Percentiles rank a stretch among this genome's conserved stretches.
phyloP scores from a whole-genome alignment of 2,113 vertebrate species.

The Rousettus leschenaultii region DNA sequence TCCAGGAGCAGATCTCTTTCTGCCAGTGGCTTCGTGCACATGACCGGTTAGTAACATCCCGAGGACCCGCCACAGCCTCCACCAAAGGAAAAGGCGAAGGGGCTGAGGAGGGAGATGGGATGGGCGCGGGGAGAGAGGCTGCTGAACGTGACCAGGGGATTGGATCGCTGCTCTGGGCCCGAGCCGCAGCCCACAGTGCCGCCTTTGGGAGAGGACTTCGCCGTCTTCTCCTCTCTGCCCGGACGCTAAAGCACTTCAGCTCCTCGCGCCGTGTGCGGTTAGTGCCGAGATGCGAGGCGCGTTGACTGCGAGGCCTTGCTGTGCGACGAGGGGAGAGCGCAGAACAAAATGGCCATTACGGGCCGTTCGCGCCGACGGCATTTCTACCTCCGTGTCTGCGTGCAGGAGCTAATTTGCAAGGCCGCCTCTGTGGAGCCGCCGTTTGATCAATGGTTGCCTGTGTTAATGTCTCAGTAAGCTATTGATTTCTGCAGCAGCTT shows the following conservation, averaged over 20 bases:
- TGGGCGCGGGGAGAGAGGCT: not conserved
- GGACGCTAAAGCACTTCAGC: not conserved
- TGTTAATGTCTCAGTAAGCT: slow-evolving; percentile 94
- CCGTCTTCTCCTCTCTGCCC: not conserved
- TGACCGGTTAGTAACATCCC: rapidly evolving
- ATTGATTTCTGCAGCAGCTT: slow-evolving; percentile 93
- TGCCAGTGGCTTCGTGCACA: rapidly evolving
- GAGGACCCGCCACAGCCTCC: rapidly evolving
- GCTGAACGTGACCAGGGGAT: not conserved
- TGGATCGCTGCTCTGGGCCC: not conserved
- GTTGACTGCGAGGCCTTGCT: slow-evolving; percentile 65
- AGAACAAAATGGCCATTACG: slow-evolving; percentile 72
- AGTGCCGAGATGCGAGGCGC: not conserved
- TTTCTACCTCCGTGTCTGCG: slow-evolving; percentile 83
- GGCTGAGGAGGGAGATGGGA: not conserved
- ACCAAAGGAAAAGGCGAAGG: not conserved
- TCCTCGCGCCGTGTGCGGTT: not conserved
- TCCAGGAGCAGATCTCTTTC: not conserved
- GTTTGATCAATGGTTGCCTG: slow-evolving; percentile 92
- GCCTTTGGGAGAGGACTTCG: not conserved
- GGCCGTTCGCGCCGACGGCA: slow-evolving; percentile 74
- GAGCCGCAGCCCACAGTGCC: not conserved
- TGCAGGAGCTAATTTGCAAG: slow-evolving; percentile 87
- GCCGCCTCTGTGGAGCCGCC: slow-evolving; percentile 87
- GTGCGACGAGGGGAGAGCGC: slow-evolving; percentile 68